These are phyloP conservation scores for Plagiodera versicolora DNA, from an alignment of 2,888 invertebrate species.

Conservation along the genomic window DNA sequence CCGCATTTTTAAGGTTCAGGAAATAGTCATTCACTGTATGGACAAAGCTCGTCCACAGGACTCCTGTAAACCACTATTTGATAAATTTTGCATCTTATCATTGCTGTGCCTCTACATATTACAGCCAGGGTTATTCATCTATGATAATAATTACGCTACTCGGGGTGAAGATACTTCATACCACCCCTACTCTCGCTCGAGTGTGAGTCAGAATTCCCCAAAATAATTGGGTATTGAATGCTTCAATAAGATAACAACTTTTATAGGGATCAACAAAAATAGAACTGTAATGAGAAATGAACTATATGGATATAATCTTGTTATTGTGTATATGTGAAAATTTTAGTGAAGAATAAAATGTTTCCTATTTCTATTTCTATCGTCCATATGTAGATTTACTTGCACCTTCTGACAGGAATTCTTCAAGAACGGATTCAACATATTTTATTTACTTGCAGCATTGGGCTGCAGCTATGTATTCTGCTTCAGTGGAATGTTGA, in stretches of 20 bases:
- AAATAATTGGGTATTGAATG: slow-evolving; percentile 5
- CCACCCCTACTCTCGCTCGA: background rate
- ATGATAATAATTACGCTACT: background rate
- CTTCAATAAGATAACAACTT: slow-evolving; percentile 2
- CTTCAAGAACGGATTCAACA: no score
- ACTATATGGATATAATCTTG: background rate
- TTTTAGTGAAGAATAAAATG: slow-evolving; percentile 4
- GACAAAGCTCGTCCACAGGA: slow-evolving; percentile 3
- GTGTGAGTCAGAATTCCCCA: slow-evolving; percentile 8
- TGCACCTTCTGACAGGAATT: no score
- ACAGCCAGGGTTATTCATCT: background rate
- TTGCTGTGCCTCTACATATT: background rate
- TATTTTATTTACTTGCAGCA: no score
- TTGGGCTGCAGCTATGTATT: no score
- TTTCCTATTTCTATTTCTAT: background rate
- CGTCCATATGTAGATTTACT: no score
- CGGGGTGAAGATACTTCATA: slow-evolving; percentile 2
- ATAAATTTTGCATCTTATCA: slow-evolving; percentile 1
- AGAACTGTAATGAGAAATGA: slow-evolving; percentile 3
- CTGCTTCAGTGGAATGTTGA: no score
- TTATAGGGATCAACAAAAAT: slow-evolving; percentile 6
- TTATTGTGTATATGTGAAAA: slow-evolving; percentile 3
- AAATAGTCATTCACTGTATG: slow-evolving; percentile 5
- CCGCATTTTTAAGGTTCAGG: slow-evolving; percentile 2
- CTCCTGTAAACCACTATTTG: slow-evolving; percentile 1